Conservation (phyloP, 2,888 invertebrate species). For the Neocrepidodera transversa region DNA sequence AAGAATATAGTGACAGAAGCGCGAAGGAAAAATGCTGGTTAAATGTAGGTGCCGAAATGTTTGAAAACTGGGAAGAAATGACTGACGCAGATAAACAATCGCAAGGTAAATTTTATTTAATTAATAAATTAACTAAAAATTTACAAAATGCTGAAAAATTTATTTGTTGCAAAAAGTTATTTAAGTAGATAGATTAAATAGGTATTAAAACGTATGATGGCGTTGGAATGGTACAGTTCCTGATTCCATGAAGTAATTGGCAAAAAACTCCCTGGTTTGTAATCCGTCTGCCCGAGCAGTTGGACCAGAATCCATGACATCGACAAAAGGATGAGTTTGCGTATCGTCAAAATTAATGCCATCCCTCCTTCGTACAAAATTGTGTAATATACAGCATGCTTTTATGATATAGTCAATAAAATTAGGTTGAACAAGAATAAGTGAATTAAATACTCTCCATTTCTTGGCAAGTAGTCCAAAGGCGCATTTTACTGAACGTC, state of each 20-base stretch:
- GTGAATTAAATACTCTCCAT: constrained; percentile 30
- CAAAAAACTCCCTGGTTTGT: background rate
- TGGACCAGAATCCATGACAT: constrained; percentile 9
- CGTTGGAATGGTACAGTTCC: background rate
- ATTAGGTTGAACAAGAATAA: constrained; percentile 27
- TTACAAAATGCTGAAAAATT: no score
- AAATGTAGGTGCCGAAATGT: constrained; percentile 22
- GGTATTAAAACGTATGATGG: background rate
- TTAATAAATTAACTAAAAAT: no score
- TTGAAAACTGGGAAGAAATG: constrained; percentile 16
- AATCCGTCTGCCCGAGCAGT: background rate
- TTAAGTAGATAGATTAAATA: no score
- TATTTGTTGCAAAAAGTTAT: no score
- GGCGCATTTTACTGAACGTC: constrained; percentile 23
- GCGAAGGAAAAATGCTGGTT: constrained; percentile 12
- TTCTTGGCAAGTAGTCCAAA: constrained; percentile 35
- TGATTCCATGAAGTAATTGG: no score
- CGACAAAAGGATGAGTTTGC: constrained; percentile 24
- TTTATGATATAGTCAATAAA: constrained; percentile 27
- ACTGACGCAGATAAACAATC: constrained; percentile 7
- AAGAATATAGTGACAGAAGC: constrained; percentile 20
- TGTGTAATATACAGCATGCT: no score
- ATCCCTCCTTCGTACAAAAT: no score
- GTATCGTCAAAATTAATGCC: constrained; percentile 18
- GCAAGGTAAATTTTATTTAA: no score